Base-by-base conservation (phyloP, 2,888 invertebrate species). In the Folsomia candida region DNA sequence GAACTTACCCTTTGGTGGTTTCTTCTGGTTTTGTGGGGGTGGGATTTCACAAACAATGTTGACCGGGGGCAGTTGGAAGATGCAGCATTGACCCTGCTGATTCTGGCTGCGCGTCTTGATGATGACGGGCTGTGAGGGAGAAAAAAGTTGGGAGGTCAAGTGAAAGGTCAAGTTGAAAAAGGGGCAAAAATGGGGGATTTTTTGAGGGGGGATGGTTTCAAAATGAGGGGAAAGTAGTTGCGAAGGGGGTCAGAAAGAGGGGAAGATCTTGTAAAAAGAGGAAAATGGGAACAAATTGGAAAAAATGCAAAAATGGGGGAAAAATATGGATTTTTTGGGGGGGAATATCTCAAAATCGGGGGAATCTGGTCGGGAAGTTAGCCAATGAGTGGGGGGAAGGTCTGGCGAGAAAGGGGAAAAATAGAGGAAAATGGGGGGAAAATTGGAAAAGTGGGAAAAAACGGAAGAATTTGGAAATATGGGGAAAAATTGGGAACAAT, bases 41-140 rank as follows among this genome's bases (percentile, higher is more conserved):
- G 79, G 79, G 60, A 79, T 79, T 67, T 79, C 78, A 66, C 73
- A 67, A 26, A 74, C 62, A 47, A 47, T 47, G 47, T 47, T 47
- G 47, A 47, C 78, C 4, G 79, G 79, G 0, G 79, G 79, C 27
- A 79, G 68, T 26, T 79, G 79, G 71, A 79, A 79, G 14, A 79
- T 78, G 57, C 79, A 79, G 75, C 79, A 79, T 66, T 79, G 79
- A 27, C 79, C 79, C 69, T 77, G 77, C 64, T 75, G 78, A 24
- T 74, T 73, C 26, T 71, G 77, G 29, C 74, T 72, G 65, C 74
- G 68, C 20, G 79, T 79, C 68, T 78, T 78, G 67, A 79, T 79
- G 24, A 79, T 71, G 22, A 79, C 77, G 22, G 76, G 76, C 71
- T 74, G 60, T 60, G 51, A 65, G 64, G 28, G 51, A 63, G n/a